A percentile compares a stretch with the other conserved stretches of the same genome.
These are phyloP conservation scores for Aphelenchoides fujianensis DNA, from an alignment of 1,140 invertebrate genomes.

Conservation along the genomic window DNA sequence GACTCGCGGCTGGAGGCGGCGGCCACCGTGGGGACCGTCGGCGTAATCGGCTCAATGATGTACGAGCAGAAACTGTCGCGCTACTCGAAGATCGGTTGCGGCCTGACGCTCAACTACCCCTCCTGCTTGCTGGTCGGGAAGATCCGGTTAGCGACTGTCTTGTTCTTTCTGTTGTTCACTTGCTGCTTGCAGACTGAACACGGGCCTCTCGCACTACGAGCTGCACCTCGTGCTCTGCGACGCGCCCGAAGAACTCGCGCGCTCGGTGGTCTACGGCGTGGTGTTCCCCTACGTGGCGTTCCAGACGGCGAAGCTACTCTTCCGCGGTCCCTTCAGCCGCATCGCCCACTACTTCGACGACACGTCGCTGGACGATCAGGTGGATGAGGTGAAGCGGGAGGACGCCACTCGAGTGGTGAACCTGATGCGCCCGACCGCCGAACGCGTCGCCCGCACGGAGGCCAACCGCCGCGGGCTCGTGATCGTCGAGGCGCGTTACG, in stretches of 20 bases:
- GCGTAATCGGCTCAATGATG: constrained; percentile 37
- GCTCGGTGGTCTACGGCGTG: constrained; percentile 47
- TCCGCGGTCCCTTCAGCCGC: constrained; percentile 3
- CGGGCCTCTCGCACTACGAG: constrained; percentile 54
- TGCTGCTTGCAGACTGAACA: constrained; percentile 49
- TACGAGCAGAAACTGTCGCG: constrained; percentile 49
- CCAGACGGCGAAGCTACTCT: constrained; percentile 47
- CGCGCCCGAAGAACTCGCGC: constrained; percentile 47
- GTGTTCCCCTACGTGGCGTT: constrained; percentile 42
- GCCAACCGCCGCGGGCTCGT: constrained; percentile 75
- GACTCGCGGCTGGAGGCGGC: constrained; percentile 40
- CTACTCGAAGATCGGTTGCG: constrained; percentile 42
- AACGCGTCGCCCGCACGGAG: constrained; percentile 70
- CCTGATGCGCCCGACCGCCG: constrained; percentile 73
- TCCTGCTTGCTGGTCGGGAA: constrained; percentile 42
- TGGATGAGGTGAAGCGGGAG: constrained; percentile 49
- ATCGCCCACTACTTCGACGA: constrained; percentile 48
- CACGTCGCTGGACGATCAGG: constrained; percentile 33
- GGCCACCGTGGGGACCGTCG: constrained; percentile 11
- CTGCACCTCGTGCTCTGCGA: constrained; percentile 56
- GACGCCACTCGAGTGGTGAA: constrained; percentile 64
- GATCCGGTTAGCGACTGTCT: constrained; percentile 43
- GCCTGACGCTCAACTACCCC: constrained; percentile 45
- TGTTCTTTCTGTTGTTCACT: constrained; percentile 3
- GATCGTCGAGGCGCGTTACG: constrained; percentile 78